Conservation (phyloP, 2,113 vertebrate species). For the Gasterosteus aculeatus region DNA sequence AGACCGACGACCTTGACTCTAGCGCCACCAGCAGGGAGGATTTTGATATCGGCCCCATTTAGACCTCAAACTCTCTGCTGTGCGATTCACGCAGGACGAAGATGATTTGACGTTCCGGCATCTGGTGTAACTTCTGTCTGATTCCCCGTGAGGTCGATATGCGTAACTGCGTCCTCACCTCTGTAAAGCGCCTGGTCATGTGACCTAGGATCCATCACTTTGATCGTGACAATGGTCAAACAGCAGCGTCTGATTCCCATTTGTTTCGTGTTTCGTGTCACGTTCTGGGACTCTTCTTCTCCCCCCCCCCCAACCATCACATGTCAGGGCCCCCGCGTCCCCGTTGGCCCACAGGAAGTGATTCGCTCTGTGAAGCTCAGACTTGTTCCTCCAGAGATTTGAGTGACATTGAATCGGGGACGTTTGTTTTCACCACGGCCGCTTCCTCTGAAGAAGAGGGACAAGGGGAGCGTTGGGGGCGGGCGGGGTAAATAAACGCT, state of each 20-base stretch:
- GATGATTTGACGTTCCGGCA: not conserved
- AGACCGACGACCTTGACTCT: too few relatives aligned
- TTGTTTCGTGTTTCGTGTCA: too few relatives aligned
- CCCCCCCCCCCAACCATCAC: too few relatives aligned
- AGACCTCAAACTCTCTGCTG: not conserved
- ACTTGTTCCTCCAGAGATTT: conserved; percentile 10
- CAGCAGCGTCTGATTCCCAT: too few relatives aligned
- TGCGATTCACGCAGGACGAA: not conserved
- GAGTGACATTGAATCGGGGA: conserved; percentile 27
- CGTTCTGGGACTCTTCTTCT: too few relatives aligned
- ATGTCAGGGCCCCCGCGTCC: not conserved
- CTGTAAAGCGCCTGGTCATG: not conserved
- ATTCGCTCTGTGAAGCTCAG: conserved; percentile 6
- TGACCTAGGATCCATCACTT: not conserved
- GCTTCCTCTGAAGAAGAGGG: conserved; percentile 19
- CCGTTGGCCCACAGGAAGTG: not conserved
- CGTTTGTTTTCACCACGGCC: conserved; percentile 16
- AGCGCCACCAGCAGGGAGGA: too few relatives aligned
- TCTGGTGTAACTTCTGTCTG: too few relatives aligned
- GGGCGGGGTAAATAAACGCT: conserved; percentile 31
- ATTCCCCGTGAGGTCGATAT: not conserved
- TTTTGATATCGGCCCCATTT: not conserved
- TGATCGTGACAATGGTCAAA: not conserved
- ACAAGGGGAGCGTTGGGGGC: not conserved
- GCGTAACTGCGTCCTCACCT: not conserved